These are phyloP conservation scores for Pampusana beccarii DNA, from an alignment of 2,113 vertebrate genomes.

Conservation along the genomic window DNA sequence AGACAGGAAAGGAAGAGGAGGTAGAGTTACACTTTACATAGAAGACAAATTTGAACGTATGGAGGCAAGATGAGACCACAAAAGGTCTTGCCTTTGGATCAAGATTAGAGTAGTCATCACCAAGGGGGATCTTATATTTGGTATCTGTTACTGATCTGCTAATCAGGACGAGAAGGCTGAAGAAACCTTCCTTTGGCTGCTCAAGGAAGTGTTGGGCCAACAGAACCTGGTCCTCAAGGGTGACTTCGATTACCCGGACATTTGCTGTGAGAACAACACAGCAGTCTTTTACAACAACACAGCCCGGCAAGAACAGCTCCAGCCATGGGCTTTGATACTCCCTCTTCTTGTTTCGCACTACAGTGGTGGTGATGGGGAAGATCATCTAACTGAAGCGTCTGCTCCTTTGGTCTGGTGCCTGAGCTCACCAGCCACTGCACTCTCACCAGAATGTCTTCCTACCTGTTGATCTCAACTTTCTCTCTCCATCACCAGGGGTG, in stretches of 20 bases:
- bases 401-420: background rate
- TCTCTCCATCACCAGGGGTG: background rate
- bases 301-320: background rate
- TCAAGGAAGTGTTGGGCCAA: background rate
- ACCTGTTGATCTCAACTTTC: background rate
- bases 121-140: background rate
- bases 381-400: background rate
- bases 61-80: background rate
- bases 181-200: background rate
- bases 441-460: background rate
- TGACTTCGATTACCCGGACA: background rate
- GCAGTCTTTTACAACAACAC: background rate
- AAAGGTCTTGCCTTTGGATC: background rate
- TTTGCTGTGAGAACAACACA: background rate
- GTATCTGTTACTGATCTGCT: background rate
- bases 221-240: background rate
- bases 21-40: background rate
- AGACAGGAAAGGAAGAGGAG: background rate
- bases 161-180: background rate
- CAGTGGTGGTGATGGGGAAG: accelerated
- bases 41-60: background rate
- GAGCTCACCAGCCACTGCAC: background rate
- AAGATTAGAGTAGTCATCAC: background rate
- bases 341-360: background rate
- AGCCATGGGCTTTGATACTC: background rate